These are phyloP conservation scores for Chanos chanos DNA, from an alignment of 2,797 vertebrate species.

Conservation along the genomic window DNA sequence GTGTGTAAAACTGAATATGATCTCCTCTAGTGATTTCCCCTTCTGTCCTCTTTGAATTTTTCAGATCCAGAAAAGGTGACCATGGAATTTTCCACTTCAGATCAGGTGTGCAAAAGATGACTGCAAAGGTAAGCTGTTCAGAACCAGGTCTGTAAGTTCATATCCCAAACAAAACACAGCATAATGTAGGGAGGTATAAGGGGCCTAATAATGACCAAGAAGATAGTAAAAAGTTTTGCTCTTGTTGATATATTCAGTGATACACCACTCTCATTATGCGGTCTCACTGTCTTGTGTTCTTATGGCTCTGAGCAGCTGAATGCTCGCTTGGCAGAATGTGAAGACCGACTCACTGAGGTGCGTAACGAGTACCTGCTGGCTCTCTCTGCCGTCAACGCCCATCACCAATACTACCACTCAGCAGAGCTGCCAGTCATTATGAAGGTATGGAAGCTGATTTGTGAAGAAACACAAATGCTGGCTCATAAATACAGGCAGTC, in stretches of 20 bases:
- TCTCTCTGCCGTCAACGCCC: conserved; percentile 74
- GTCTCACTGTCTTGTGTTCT: neutral
- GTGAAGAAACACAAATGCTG: conserved; percentile 5
- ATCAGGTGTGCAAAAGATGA: conserved; percentile 80
- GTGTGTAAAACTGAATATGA: neutral
- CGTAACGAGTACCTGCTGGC: conserved; percentile 81
- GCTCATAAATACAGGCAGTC: neutral
- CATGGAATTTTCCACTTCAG: conserved; percentile 85
- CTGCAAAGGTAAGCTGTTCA: conserved; percentile 73
- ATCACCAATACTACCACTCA: conserved; percentile 75
- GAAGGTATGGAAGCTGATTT: conserved; percentile 66
- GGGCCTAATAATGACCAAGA: too few species aligned
- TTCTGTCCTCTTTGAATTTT: neutral
- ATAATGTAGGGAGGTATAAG: too few species aligned
- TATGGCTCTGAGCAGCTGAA: conserved; percentile 65
- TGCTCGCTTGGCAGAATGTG: conserved; percentile 74
- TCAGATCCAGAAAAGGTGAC: conserved; percentile 80
- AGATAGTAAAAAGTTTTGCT: too few species aligned
- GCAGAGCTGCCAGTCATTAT: conserved; percentile 73
- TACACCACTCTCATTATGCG: too few species aligned
- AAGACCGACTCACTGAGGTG: conserved; percentile 69
- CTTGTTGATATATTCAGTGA: too few species aligned
- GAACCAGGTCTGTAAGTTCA: too few species aligned
- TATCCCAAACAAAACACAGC: too few species aligned
- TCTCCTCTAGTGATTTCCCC: neutral